Evolutionary conservation across 2,113 vertebrate species (phyloP), one percentile per base, ranked within the genome.

Genomic region (Rhegmatorhina hoffmannsi): DNA sequence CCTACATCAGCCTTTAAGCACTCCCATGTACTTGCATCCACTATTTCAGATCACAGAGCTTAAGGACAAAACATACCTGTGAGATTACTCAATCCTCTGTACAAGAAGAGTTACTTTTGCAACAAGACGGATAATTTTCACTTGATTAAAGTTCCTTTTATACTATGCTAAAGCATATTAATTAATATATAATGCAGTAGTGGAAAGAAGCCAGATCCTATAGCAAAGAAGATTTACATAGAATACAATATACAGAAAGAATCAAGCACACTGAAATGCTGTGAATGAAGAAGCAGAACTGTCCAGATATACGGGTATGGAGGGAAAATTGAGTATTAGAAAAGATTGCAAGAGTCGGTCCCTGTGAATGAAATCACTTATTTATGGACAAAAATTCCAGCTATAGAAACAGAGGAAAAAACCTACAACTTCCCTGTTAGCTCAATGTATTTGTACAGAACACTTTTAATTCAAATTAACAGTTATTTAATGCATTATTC

Each of bases 401-500:
- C 36, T 4, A 34, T 28, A 83, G 17, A 81, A 60, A 24, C 11
- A 43, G 26, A 79, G 7, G 19, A 33, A 72, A 90, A 58, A 15
- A 88, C 6, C 16, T 66, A 26, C 11, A 89, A 21, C 18, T 81
- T 93, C 44, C 16, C 24, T 58, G 18, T 91, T 74, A 74, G 12
- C 25, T 76, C 53, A 73, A 84, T 15, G 81, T 31, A 90, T 92
- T 86, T 92, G 17, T 34, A 44, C 25, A 76, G 72, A 90, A 83
- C 10, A 46, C 7, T 93, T 95, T 84, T 90, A 95, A 95, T 94
- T 10, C 11, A 90, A 93, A 93, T 84, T 60, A 90, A 43, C 20
- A 86, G 43, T 79, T 95, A 68, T 88, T 96, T 93, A 91, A 91
- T 91, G 62, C 10, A 74, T 77, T 82, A 68, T 82, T 95, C 62